Conservation (phyloP, 2,888 invertebrate species). For the Athetis lepigone region DNA sequence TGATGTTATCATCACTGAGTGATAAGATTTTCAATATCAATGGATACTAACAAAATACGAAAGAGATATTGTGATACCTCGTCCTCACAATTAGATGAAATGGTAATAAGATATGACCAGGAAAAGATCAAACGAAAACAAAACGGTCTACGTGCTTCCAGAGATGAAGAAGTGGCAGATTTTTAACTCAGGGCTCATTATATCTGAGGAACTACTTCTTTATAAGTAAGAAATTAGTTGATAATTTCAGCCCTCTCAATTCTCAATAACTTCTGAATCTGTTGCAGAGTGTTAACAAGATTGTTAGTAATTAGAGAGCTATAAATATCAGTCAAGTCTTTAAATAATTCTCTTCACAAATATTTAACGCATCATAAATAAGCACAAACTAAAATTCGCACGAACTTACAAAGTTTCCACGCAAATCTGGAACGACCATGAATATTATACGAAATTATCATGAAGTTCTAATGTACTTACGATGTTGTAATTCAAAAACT, state of each 20-base stretch:
- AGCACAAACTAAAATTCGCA: conserved; percentile 6
- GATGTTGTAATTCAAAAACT: conserved; percentile 18
- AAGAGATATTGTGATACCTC: too few relatives aligned
- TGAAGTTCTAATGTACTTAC: conserved; percentile 11
- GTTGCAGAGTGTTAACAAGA: neutral
- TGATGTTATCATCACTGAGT: too few relatives aligned
- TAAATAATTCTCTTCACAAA: conserved; percentile 13
- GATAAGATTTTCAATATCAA: too few relatives aligned
- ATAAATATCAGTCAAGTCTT: neutral
- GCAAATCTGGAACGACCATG: conserved; percentile 19
- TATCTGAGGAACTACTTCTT: too few relatives aligned
- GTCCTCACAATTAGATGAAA: too few relatives aligned
- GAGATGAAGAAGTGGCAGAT: too few relatives aligned
- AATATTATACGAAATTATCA: conserved; percentile 30
- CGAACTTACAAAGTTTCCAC: conserved; percentile 15
- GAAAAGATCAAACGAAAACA: too few relatives aligned
- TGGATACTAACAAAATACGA: too few relatives aligned
- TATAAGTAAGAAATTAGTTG: too few relatives aligned
- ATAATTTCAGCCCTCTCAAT: neutral
- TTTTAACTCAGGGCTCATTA: too few relatives aligned
- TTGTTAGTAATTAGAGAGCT: conserved; percentile 2
- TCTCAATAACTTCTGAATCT: neutral
- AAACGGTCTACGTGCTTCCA: too few relatives aligned
- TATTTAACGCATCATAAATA: conserved; percentile 24
- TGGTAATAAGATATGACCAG: too few relatives aligned